Percentiles rank a stretch among this genome's conserved stretches.
phyloP scores from a whole-genome alignment of 2,797 vertebrate genomes.

The Myotis findleyi region DNA sequence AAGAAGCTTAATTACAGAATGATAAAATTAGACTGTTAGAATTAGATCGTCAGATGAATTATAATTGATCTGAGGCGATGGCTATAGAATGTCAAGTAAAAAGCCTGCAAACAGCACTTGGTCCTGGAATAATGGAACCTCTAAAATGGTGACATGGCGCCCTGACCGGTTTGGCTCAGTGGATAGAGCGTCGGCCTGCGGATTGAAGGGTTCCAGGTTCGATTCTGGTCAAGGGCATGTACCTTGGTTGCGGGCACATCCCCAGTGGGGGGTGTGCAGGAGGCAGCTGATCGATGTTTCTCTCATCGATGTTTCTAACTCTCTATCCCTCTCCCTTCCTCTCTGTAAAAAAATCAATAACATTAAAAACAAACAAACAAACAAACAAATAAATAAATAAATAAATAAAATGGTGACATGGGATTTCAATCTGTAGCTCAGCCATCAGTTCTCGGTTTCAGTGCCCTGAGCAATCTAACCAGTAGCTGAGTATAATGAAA shows the following conservation, averaged over 20 bases:
- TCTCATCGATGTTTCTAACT: no score
- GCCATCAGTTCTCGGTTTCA: neutral
- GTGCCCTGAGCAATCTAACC: neutral
- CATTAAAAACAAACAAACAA: no score
- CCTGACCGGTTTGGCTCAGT: no score
- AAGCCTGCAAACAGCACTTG: conserved; percentile 44
- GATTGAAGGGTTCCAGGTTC: no score
- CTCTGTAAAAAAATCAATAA: no score
- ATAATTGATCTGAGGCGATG: conserved; percentile 76
- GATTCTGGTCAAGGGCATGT: no score
- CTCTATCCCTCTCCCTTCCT: no score
- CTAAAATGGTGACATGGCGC: neutral
- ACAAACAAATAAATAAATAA: no score
- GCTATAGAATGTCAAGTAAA: conserved; percentile 50
- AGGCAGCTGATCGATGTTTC: no score
- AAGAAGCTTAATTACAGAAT: conserved; percentile 77
- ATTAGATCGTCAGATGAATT: conserved; percentile 58
- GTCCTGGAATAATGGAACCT: conserved; percentile 36
- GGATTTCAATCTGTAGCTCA: conserved; percentile 52
- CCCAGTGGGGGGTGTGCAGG: no score
- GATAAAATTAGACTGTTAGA: conserved; percentile 78
- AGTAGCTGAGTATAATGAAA: neutral
- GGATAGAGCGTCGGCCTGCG: no score
- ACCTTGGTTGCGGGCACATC: no score
- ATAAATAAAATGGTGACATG: neutral